Percentiles rank a stretch among this genome's conserved stretches.
Conservation (phyloP, 2,888 invertebrate species). For the Salpingus planirostris region DNA sequence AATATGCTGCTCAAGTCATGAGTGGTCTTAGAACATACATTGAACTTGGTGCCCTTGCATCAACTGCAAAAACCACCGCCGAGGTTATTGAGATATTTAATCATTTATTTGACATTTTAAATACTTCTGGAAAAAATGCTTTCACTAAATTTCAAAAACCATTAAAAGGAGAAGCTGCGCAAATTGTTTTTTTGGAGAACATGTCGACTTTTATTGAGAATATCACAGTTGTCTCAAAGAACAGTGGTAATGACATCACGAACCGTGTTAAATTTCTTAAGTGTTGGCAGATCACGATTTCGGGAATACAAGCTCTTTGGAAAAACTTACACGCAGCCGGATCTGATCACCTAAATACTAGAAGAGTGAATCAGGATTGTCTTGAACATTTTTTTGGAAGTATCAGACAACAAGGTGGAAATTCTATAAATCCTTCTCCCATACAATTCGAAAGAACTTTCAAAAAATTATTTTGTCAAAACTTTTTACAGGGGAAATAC, state of each 20-base stretch:
- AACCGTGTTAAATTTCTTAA: constrained; percentile 1
- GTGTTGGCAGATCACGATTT: constrained; percentile 10
- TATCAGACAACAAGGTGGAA: constrained; percentile 17
- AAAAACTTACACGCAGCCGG: constrained; percentile 8
- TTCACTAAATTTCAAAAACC: background rate
- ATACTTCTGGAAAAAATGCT: background rate
- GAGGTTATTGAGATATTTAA: constrained; percentile 7
- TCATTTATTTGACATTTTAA: constrained; percentile 5
- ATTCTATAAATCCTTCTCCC: constrained; percentile 19
- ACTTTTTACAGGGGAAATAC: constrained; percentile 36
- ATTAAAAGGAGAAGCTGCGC: background rate
- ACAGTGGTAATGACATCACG: constrained; percentile 1
- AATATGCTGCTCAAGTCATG: constrained; percentile 11
- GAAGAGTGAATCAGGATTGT: constrained; percentile 18
- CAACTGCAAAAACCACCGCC: constrained; percentile 1
- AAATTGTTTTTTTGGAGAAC: background rate
- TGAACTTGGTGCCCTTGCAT: background rate
- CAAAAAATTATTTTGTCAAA: constrained; percentile 16
- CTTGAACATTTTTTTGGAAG: constrained; percentile 22
- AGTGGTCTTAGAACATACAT: constrained; percentile 2
- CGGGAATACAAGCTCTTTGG: constrained; percentile 17
- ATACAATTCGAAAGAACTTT: constrained; percentile 17
- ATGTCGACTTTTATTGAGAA: background rate
- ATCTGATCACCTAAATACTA: constrained; percentile 17
- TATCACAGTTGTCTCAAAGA: background rate